Evolutionary conservation across 2,888 invertebrate genomes (phyloP), one percentile per base, ranked within the genome.

Genomic region (Athetis lepigone): DNA sequence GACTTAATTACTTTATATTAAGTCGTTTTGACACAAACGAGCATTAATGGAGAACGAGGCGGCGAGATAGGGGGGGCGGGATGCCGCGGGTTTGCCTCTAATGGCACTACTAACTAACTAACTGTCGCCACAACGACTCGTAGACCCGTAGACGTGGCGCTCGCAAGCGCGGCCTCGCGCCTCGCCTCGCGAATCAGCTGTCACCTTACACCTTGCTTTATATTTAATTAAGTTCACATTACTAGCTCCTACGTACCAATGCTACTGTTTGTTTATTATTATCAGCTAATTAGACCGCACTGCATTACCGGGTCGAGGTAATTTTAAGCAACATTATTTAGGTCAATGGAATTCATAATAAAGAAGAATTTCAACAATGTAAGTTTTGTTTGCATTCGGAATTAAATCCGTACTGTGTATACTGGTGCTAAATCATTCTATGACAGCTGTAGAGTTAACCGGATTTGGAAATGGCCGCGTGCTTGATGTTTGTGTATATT

Each of bases 101-200:
- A 92, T 91, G 89, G 89, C 89, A 88, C 90, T 89, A 91, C 91
- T 91, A 90, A 89, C 90, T 88, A 90, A 90, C 88, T 91, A 90
- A 92, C 88, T 88, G 90, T 89, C 87, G 85, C 90, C 90, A 81
- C 90, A 91, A 88, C 89, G 88, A 86, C 85, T 87, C 83, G 83
- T 11, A 33, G 33, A 11, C 33, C 83, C 78, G 77, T 83, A 84
- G 84, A 82, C 84, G 79, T 80, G 82, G 83, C 76, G 80, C 61
- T 69, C 70, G 76, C 66, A 55, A 70, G 50, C 62, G 55, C 50
- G 60, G 67, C 73, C 61, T 67, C 69, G 23, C 60, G 52, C 70
- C 56, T 67, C 62, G 43, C 27, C 70, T 75, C 73, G 80, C 81
- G 75, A 69, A 77, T 75, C 83, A 81, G 75, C 85, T 84, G 86